A percentile compares a stretch with the other conserved stretches of the same genome.
Conservation (phyloP, 2,888 invertebrate species). For the Xylocampa areola region DNA sequence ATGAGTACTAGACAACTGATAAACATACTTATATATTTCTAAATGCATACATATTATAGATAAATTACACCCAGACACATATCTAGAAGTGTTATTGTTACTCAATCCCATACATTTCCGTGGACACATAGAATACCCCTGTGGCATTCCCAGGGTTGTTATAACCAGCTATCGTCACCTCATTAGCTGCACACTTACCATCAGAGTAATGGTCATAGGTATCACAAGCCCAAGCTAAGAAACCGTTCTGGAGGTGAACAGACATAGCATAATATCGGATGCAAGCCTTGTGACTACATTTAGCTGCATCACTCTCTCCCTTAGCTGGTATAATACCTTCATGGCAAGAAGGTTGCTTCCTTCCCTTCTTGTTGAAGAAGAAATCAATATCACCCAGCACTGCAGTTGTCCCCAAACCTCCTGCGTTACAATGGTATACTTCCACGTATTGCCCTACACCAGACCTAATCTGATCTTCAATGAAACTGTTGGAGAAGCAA, state of each 20-base stretch:
- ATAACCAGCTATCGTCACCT: conserved; percentile 82
- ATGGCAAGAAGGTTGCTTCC: conserved; percentile 88
- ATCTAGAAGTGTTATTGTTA: too few relatives aligned
- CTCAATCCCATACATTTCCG: conserved; percentile 72
- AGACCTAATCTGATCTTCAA: conserved; percentile 84
- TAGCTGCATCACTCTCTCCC: conserved; percentile 79
- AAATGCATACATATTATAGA: too few relatives aligned
- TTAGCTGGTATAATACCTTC: conserved; percentile 75
- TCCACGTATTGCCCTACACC: conserved; percentile 90
- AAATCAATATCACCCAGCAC: conserved; percentile 90
- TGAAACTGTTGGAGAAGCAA: conserved; percentile 81
- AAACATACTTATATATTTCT: too few relatives aligned
- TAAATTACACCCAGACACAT: too few relatives aligned
- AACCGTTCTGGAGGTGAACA: conserved; percentile 74
- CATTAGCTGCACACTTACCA: conserved; percentile 76
- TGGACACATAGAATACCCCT: conserved; percentile 82
- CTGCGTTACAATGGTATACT: conserved; percentile 90
- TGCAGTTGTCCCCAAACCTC: conserved; percentile 85
- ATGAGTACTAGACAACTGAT: too few relatives aligned
- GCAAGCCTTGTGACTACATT: conserved; percentile 84
- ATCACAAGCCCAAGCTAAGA: conserved; percentile 79
- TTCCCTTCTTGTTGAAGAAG: conserved; percentile 90
- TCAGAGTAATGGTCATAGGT: conserved; percentile 74
- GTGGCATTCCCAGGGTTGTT: conserved; percentile 83
- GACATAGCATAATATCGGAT: conserved; percentile 77